phyloP scores from a whole-genome alignment of 2,888 invertebrate genomes.

The Tribolium freemani region DNA sequence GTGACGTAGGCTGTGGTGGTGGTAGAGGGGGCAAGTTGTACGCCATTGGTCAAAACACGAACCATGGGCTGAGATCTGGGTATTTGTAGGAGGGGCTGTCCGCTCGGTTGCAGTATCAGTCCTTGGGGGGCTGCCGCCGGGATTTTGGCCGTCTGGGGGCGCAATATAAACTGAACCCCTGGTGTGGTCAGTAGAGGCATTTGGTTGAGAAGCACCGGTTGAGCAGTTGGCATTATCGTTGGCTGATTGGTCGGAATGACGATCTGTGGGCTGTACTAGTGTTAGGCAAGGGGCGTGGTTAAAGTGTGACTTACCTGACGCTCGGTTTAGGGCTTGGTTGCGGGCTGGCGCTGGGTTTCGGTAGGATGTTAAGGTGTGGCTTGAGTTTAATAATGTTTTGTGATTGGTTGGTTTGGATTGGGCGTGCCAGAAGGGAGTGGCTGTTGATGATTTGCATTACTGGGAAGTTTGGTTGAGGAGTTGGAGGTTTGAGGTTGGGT shows the following conservation, averaged over 20 bases:
- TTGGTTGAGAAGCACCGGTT: conserved; percentile 66
- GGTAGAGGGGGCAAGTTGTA: conserved; percentile 65
- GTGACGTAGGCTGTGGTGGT: conserved; percentile 62
- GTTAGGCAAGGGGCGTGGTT: not conserved
- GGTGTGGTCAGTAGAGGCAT: conserved; percentile 70
- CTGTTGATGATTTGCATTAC: conserved; percentile 67
- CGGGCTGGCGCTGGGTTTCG: conserved; percentile 66
- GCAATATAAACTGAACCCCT: conserved; percentile 79
- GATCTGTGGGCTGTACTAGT: conserved; percentile 63
- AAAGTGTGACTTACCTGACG: conserved; percentile 60
- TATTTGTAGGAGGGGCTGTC: conserved; percentile 63
- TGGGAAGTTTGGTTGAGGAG: conserved; percentile 66
- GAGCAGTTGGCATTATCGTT: conserved; percentile 66
- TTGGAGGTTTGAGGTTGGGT: conserved; percentile 64
- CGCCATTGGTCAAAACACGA: conserved; percentile 75
- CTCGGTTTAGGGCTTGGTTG: conserved; percentile 66
- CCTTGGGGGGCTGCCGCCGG: conserved; percentile 64
- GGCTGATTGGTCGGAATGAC: conserved; percentile 65
- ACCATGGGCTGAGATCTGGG: conserved; percentile 62
- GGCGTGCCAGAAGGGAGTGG: conserved; percentile 61
- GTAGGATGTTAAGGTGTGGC: conserved; percentile 67
- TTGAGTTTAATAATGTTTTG: conserved; percentile 67
- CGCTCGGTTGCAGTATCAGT: conserved; percentile 63
- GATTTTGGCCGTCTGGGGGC: conserved; percentile 72
- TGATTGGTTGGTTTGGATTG: conserved; percentile 61